Percentiles rank a stretch among this genome's conserved stretches.
Conservation (phyloP, 1,140 invertebrate species). For the Atta texana region DNA sequence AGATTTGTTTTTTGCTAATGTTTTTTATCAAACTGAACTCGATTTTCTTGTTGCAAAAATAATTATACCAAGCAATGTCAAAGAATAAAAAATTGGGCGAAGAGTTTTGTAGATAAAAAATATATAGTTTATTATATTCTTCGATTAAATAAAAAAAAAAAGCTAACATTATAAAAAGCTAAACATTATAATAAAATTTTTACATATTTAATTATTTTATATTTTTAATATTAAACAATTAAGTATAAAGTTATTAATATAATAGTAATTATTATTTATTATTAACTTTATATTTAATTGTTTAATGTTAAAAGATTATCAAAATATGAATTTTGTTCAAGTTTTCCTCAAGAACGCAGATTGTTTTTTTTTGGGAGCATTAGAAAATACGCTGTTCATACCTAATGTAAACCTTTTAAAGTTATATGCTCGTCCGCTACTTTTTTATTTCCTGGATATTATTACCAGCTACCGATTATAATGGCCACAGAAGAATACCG, state of each 20-base stretch:
- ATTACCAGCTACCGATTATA: constrained; percentile 45
- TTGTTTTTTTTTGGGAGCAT: not conserved
- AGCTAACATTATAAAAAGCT: too few relatives aligned
- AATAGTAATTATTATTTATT: too few relatives aligned
- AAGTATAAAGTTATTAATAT: not conserved
- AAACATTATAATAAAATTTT: not conserved
- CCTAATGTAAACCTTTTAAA: constrained; percentile 11
- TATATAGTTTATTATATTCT: not conserved
- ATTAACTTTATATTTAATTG: not conserved
- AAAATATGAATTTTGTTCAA: not conserved
- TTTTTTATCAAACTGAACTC: not conserved
- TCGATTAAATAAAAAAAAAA: not conserved
- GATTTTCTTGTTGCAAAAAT: not conserved
- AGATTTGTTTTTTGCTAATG: not conserved
- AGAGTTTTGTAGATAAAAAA: not conserved
- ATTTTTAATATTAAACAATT: too few relatives aligned
- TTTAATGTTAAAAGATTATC: not conserved
- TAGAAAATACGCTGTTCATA: not conserved
- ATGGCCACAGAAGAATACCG: constrained; percentile 31
- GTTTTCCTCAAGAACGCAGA: not conserved
- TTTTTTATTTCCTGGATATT: constrained; percentile 44
- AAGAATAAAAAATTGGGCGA: not conserved
- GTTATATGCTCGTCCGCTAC: not conserved
- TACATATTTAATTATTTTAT: constrained; percentile 1
- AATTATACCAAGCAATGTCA: not conserved